Percentiles rank a stretch among this genome's conserved stretches.
These are phyloP conservation scores for Chloroceryle inda DNA, from an alignment of 2,797 vertebrate genomes.

Conservation along the genomic window DNA sequence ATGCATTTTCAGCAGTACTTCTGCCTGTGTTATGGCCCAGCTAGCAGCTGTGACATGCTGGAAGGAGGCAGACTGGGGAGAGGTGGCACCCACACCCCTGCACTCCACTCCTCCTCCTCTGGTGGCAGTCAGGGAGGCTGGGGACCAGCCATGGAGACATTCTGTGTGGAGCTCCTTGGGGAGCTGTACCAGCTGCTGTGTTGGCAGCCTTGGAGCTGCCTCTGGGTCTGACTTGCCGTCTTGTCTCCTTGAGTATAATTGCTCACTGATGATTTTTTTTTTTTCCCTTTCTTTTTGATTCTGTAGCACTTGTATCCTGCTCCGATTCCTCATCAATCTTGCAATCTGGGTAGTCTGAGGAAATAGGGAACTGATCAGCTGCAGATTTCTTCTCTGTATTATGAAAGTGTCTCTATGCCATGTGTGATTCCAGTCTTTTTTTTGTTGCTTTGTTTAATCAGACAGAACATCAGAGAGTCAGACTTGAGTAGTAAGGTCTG, in stretches of 20 bases:
- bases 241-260: slow-evolving; percentile 17
- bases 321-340: neutral
- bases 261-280: neutral
- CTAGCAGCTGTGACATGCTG: slow-evolving; percentile 53
- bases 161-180: neutral
- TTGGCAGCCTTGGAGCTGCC: slow-evolving; percentile 30
- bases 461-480: neutral
- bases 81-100: neutral
- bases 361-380: slow-evolving; percentile 16
- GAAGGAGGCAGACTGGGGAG: slow-evolving; percentile 30
- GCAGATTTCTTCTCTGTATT: neutral
- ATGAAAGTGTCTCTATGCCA: neutral
- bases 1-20: slow-evolving; percentile 19
- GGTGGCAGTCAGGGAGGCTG: neutral
- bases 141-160: neutral
- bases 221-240: slow-evolving; percentile 31
- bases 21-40: slow-evolving; percentile 11
- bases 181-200: slow-evolving; percentile 62
- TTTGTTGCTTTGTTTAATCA: neutral
- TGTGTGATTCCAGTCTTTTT: neutral
- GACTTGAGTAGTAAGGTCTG: neutral
- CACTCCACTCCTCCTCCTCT: neutral
- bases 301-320: neutral
- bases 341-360: slow-evolving; percentile 2
- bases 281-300: neutral